A percentile compares a stretch with the other conserved stretches of the same genome.
These are phyloP conservation scores for Carterocephalus palaemon DNA, from an alignment of 2,888 invertebrate species.

Conservation along the genomic window DNA sequence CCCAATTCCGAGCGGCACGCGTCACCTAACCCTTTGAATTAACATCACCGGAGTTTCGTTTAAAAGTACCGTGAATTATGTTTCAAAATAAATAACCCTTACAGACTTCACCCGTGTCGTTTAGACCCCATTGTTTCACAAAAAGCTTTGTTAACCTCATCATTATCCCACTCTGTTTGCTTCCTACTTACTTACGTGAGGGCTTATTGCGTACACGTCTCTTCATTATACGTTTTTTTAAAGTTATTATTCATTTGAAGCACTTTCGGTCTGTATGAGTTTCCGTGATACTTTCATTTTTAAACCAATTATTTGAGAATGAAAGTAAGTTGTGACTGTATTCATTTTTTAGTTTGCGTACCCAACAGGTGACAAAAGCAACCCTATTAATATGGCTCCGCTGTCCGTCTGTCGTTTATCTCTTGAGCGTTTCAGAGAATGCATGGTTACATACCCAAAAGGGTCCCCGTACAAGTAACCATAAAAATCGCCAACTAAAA, in stretches of 20 bases:
- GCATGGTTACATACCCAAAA: too few species aligned
- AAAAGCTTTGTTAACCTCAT: conserved; percentile 27
- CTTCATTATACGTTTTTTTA: conserved; percentile 30
- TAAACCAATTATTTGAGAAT: too few species aligned
- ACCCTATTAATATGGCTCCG: too few species aligned
- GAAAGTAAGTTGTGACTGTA: too few species aligned
- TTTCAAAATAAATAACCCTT: conserved; percentile 25
- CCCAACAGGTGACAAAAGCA: too few species aligned
- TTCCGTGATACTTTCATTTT: too few species aligned
- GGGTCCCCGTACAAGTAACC: too few species aligned
- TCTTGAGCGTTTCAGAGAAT: too few species aligned
- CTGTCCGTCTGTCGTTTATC: too few species aligned
- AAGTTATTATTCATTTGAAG: conserved; percentile 18
- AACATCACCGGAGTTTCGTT: conserved; percentile 5
- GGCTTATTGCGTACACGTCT: conserved; percentile 29
- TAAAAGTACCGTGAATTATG: conserved; percentile 13
- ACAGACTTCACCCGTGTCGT: conserved; percentile 22
- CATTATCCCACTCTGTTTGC: conserved; percentile 29
- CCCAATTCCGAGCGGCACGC: conserved; percentile 4
- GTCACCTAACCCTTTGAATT: conserved; percentile 8
- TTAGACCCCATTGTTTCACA: conserved; percentile 24
- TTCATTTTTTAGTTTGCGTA: too few species aligned
- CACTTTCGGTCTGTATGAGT: too few species aligned
- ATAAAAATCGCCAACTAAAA: too few species aligned
- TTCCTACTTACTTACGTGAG: conserved; percentile 16